A percentile compares a stretch with the other conserved stretches of the same genome.
phyloP scores from a whole-genome alignment of 1,140 invertebrate genomes.

The Drosophila albomicans region DNA sequence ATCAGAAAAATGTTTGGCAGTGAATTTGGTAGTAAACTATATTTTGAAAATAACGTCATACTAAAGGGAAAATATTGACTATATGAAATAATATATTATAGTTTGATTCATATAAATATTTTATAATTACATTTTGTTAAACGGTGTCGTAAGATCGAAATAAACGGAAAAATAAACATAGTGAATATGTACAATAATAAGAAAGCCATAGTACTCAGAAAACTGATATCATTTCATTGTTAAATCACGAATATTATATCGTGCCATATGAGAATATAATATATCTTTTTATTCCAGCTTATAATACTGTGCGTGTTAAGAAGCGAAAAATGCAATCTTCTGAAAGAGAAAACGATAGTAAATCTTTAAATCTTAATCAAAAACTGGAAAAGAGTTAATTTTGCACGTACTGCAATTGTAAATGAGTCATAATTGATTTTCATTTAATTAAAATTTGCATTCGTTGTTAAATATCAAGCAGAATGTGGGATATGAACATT shows the following conservation, averaged over 20 bases:
- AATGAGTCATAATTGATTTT: slow-evolving; percentile 21
- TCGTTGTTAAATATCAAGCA: slow-evolving; percentile 3
- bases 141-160: too few relatives aligned
- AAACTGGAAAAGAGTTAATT: not conserved
- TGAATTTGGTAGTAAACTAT: too few relatives aligned
- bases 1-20: too few relatives aligned
- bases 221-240: not conserved
- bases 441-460: slow-evolving; percentile 16
- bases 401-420: slow-evolving; percentile 14
- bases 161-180: not conserved
- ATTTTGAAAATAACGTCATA: too few relatives aligned
- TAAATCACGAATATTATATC: not conserved
- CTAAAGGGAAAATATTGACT: too few relatives aligned
- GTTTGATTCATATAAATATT: too few relatives aligned
- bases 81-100: too few relatives aligned
- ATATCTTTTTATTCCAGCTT: not conserved
- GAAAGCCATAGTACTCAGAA: not conserved
- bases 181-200: not conserved
- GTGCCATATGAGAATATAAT: not conserved
- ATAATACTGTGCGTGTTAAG: slow-evolving; percentile 17
- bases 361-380: slow-evolving; percentile 6
- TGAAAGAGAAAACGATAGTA: not conserved
- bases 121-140: too few relatives aligned
- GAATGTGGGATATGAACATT: slow-evolving; percentile 8
- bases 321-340: not conserved